phyloP scores from a whole-genome alignment of 2,797 vertebrate species.

The Acanthiza pusilla region DNA sequence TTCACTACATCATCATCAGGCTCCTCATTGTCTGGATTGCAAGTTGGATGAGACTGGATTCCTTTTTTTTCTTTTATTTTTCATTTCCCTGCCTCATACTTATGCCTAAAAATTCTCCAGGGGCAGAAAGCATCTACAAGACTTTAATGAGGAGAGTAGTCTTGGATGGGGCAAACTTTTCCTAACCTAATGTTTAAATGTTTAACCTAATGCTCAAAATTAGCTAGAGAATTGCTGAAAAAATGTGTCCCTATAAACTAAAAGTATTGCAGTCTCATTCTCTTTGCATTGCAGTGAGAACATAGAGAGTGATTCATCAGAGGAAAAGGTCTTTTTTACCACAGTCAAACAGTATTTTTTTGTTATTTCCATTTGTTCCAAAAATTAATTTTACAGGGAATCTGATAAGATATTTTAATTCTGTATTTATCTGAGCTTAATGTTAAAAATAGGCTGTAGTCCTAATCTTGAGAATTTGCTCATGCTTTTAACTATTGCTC shows the following conservation, averaged over 20 bases:
- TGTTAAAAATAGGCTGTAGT: background rate
- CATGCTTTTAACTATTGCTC: background rate
- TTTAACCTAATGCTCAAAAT: background rate
- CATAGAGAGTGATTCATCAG: background rate
- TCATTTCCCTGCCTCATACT: background rate
- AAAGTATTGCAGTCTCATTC: background rate
- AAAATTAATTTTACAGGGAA: background rate
- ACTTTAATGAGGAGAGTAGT: background rate
- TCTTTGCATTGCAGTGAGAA: background rate
- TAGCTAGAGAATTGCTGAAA: background rate
- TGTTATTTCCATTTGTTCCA: background rate
- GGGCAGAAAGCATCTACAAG: background rate
- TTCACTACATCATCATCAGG: slow-evolving; percentile 16
- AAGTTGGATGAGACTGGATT: background rate
- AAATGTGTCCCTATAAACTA: background rate
- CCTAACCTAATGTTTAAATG: background rate
- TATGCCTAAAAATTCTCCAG: slow-evolving; percentile 4
- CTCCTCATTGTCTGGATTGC: slow-evolving; percentile 17
- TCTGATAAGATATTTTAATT: background rate
- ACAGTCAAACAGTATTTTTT: background rate
- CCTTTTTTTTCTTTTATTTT: background rate
- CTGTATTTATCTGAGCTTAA: background rate
- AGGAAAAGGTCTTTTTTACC: background rate
- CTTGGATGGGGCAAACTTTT: background rate
- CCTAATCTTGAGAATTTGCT: background rate